Percentiles rank a stretch among this genome's conserved stretches.
phyloP scores from a whole-genome alignment of 2,797 vertebrate genomes.

The Hippocampus kuda region DNA sequence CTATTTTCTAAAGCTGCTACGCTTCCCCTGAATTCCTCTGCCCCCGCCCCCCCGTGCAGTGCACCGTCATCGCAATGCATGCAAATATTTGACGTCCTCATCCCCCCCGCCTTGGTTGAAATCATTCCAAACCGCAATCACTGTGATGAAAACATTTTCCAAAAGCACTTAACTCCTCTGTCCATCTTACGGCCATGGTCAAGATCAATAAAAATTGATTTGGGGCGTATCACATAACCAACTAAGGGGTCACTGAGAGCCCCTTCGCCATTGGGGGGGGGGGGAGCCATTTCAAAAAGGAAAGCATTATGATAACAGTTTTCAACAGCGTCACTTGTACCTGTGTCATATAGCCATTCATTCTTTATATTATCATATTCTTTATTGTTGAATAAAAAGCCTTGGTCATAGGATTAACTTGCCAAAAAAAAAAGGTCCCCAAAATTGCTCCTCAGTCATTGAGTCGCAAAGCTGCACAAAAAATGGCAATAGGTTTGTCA shows the following conservation, averaged over 20 bases:
- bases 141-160: constrained; percentile 3
- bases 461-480: too few relatives aligned
- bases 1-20: neutral
- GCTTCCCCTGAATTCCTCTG: too few relatives aligned
- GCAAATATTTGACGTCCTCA: neutral
- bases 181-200: neutral
- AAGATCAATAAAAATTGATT: constrained; percentile 4
- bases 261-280: neutral
- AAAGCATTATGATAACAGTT: constrained; percentile 1
- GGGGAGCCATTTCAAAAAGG: neutral
- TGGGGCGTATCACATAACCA: neutral
- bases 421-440: too few relatives aligned
- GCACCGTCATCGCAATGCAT: neutral
- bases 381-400: too few relatives aligned
- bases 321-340: too few relatives aligned
- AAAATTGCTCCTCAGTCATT: too few relatives aligned
- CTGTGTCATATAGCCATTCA: too few relatives aligned
- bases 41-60: neutral
- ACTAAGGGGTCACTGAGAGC: neutral
- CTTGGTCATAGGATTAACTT: too few relatives aligned
- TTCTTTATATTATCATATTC: too few relatives aligned
- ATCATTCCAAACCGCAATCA: constrained; percentile 4
- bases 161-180: constrained; percentile 6
- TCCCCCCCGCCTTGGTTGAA: neutral
- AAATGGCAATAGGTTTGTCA: too few relatives aligned